A percentile compares a stretch with the other conserved stretches of the same genome.
Conservation (phyloP, 2,888 invertebrate genomes). For the Escarpia spicata region DNA sequence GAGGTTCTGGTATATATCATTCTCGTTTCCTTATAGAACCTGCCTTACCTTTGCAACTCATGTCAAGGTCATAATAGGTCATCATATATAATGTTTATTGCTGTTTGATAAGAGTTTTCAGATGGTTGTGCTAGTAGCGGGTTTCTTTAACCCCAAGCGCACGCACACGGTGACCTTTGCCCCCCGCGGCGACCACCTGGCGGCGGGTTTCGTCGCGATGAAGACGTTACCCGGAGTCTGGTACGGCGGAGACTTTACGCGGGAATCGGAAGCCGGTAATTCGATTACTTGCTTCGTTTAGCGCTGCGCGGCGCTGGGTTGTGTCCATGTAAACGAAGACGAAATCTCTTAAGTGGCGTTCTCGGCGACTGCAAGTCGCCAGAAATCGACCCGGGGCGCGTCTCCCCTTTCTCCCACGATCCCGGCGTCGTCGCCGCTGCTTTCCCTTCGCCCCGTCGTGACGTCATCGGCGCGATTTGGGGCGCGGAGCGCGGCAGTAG, state of each 20-base stretch:
- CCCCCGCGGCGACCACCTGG: not conserved
- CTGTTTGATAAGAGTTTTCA: too few species aligned
- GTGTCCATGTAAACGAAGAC: conserved; percentile 3
- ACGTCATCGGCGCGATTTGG: not conserved
- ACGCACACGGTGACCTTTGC: not conserved
- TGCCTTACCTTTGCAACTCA: too few species aligned
- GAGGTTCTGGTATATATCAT: too few species aligned
- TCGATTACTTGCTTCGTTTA: conserved; percentile 16
- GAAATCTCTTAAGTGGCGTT: not conserved
- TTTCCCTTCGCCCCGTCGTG: not conserved
- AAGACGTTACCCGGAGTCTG: not conserved
- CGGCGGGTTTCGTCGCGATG: not conserved
- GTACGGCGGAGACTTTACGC: not conserved
- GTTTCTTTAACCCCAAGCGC: not conserved
- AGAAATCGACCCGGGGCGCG: not conserved
- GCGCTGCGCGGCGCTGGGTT: not conserved
- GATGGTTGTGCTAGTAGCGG: too few species aligned
- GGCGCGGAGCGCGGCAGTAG: too few species aligned
- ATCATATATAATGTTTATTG: too few species aligned
- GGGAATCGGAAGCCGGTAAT: conserved; percentile 6
- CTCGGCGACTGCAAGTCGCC: conserved; percentile 16
- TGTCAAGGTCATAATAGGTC: too few species aligned
- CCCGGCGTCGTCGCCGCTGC: not conserved
- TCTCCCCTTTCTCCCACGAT: conserved; percentile 1
- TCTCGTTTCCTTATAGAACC: too few species aligned